These are phyloP conservation scores for Lasioglossum baleicum DNA, from an alignment of 1,140 invertebrate genomes.

Conservation along the genomic window DNA sequence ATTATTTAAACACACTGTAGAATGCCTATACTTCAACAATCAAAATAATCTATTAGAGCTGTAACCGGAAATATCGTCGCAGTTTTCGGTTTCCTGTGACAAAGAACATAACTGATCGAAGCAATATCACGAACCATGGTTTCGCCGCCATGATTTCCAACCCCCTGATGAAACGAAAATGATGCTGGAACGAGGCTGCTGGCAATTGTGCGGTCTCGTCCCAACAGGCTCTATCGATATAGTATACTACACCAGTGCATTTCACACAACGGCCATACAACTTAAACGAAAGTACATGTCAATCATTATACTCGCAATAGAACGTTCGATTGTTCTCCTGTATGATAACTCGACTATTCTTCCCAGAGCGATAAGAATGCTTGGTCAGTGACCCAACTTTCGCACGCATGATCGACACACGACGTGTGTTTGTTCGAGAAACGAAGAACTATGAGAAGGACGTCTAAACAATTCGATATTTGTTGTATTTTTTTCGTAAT, in stretches of 20 bases:
- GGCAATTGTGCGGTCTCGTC: neutral
- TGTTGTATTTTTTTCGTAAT: neutral
- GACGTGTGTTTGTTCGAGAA: neutral
- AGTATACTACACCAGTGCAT: conserved; percentile 7
- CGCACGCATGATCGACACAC: conserved; percentile 2
- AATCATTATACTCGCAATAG: conserved; percentile 1
- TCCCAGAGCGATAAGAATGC: conserved; percentile 30
- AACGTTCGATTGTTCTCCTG: neutral
- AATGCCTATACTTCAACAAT: no score
- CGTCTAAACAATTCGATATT: no score
- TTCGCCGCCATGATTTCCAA: neutral
- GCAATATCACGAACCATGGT: no score
- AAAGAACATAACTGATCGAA: no score
- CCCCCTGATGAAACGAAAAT: neutral
- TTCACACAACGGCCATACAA: conserved; percentile 1
- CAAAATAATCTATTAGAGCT: no score
- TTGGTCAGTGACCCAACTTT: conserved; percentile 18
- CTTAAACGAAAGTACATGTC: conserved; percentile 26
- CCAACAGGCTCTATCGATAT: neutral
- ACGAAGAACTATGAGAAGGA: no score
- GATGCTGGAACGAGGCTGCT: neutral
- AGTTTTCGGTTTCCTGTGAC: no score
- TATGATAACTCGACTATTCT: conserved; percentile 1
- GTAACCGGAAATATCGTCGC: no score
- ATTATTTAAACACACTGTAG: no score